A percentile compares a stretch with the other conserved stretches of the same genome.
Conservation (phyloP, 2,888 invertebrate species). For the Ornithoptera alexandrae region DNA sequence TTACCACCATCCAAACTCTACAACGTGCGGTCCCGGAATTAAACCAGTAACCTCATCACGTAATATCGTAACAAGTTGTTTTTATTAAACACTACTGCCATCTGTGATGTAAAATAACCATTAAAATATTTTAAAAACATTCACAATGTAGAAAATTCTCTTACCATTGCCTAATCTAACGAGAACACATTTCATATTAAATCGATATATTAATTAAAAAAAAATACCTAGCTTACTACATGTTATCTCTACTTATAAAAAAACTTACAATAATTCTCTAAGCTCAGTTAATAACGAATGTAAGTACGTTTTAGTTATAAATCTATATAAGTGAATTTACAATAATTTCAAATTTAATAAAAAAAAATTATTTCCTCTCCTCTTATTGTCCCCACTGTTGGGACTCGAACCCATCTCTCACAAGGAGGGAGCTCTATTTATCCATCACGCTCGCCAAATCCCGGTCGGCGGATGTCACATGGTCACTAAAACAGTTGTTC, state of each 20-base stretch:
- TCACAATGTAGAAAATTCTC: slow-evolving; percentile 35
- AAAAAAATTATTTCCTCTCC: no score
- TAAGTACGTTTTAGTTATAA: slow-evolving; percentile 29
- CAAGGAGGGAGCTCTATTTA: no score
- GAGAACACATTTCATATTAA: slow-evolving; percentile 61
- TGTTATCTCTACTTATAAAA: slow-evolving; percentile 37
- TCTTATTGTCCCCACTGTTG: no score
- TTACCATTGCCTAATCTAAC: slow-evolving; percentile 44
- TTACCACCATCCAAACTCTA: no score
- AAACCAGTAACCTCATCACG: background rate
- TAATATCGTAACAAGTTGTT: background rate
- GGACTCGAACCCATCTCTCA: no score
- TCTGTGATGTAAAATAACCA: slow-evolving; percentile 14
- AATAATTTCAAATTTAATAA: background rate
- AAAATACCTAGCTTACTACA: slow-evolving; percentile 43
- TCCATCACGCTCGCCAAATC: no score
- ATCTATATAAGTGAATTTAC: slow-evolving; percentile 42
- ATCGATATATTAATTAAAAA: slow-evolving; percentile 40
- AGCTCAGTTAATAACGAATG: slow-evolving; percentile 62
- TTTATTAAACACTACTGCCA: slow-evolving; percentile 8
- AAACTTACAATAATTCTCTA: slow-evolving; percentile 47
- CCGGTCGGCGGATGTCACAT: no score
- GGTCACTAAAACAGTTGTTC: no score
- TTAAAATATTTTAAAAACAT: slow-evolving; percentile 21
- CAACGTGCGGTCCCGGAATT: no score